Conservation (phyloP, 2,113 vertebrate genomes). For the Crotalus viridis region DNA sequence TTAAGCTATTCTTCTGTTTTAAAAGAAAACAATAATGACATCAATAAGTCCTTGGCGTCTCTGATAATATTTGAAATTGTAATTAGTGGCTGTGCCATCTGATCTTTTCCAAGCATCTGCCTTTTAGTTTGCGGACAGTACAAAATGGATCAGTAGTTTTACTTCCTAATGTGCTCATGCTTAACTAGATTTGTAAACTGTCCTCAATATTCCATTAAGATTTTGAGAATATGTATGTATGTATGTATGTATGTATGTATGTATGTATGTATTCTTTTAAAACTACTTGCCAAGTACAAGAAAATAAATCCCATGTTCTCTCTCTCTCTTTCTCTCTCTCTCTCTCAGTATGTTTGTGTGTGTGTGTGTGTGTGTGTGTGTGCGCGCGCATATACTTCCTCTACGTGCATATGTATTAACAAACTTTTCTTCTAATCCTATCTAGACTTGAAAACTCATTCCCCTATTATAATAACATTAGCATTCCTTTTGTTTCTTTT, state of each 20-base stretch:
- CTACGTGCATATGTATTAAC: conserved; percentile 21
- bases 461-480: conserved; percentile 58
- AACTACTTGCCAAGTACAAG: neutral
- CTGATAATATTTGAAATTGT: conserved; percentile 69
- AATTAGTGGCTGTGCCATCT: conserved; percentile 69
- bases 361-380: neutral
- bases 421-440: conserved; percentile 37
- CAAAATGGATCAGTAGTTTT: conserved; percentile 71
- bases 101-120: conserved; percentile 60
- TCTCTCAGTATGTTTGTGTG: no score
- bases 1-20: neutral
- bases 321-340: neutral
- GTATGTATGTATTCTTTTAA: conserved; percentile 53
- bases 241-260: conserved; percentile 68
- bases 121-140: conserved; percentile 62
- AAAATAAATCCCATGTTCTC: neutral
- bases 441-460: conserved; percentile 27
- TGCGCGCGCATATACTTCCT: neutral
- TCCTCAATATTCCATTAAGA: conserved; percentile 72
- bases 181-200: conserved; percentile 75
- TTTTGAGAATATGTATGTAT: conserved; percentile 70
- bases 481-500: conserved; percentile 47
- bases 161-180: conserved; percentile 73
- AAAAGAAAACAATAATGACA: conserved; percentile 54
- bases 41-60: conserved; percentile 62